Evolutionary conservation across 2,888 invertebrate genomes (phyloP).

Genomic region (Emmelina monodactyla): DNA sequence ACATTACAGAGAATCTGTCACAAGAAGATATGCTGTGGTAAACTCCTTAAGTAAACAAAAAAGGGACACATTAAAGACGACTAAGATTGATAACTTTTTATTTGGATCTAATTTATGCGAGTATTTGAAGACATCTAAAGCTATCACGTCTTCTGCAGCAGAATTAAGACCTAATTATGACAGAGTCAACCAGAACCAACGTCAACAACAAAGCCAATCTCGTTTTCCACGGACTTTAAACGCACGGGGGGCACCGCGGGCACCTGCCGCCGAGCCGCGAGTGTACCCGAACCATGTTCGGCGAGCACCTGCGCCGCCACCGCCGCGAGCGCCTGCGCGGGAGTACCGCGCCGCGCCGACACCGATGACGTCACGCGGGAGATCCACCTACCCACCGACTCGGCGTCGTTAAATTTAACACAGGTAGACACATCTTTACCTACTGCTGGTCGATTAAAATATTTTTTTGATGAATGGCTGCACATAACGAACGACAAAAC

Average conservation of each 20-base stretch:
- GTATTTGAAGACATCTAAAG: conserved; percentile 10
- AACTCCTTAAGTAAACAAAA: conserved; percentile 9
- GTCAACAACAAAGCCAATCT: not conserved
- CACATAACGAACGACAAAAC: too few relatives aligned
- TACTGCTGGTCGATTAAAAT: too few relatives aligned
- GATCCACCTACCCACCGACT: not conserved
- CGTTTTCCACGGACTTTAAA: too few relatives aligned
- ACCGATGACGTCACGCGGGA: conserved; percentile 1
- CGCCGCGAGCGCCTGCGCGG: conserved; percentile 1
- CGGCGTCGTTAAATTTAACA: not conserved
- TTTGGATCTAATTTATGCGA: conserved; percentile 9
- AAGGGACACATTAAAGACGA: conserved; percentile 7
- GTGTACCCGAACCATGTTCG: conserved; percentile 5
- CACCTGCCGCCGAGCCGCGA: conserved; percentile 7
- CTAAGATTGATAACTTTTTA: conserved; percentile 8
- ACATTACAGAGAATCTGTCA: conserved; percentile 11
- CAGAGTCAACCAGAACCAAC: too few relatives aligned
- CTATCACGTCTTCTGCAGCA: conserved; percentile 5
- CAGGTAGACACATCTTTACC: conserved; percentile 1
- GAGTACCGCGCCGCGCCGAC: too few relatives aligned
- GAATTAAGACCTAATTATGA: conserved; percentile 3
- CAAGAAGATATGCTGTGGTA: conserved; percentile 7
- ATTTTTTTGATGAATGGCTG: too few relatives aligned
- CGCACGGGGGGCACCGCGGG: conserved; percentile 9
- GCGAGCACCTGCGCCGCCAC: conserved; percentile 2